Evolutionary conservation across 2,113 vertebrate genomes (phyloP), one percentile per base, ranked within the genome.

Genomic region (Ploceus nigricollis): DNA sequence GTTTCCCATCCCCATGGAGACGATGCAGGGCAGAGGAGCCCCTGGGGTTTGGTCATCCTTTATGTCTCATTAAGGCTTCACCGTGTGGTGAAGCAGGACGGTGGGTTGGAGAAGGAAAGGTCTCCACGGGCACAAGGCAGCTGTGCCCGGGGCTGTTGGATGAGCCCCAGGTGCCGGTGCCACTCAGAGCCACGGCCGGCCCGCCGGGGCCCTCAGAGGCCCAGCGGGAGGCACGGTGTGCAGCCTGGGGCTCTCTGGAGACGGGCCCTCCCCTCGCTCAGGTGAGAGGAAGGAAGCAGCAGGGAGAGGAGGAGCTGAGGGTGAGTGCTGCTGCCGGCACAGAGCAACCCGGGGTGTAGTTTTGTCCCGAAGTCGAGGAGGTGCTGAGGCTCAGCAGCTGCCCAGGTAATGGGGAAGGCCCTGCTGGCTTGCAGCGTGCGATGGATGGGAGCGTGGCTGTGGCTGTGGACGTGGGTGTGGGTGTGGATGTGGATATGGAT

Each of bases 281-380:
- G 92, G 78, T 84, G 86, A 76, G 87, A 87, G 76, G 64, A 96
- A 96, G 92, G 82, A 95, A 97, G 96, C 9, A 3, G 87, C 20
- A 10, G 80, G 60, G 17, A 82, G 57, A 71, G 88, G 63, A 91
- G 83, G 87, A 80, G 90, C 58, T 33, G 63, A 33, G 33, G n/a
- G 53, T 12, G 50, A 33, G 57, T 0, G 2, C 19, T 1, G 7
- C 31, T 31, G 53, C 39, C 5, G 24, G 57, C 12, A 5, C 20
- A 8, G 6, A 78, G 88, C 37, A 27, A 11, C 6, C 61, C 9
- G 51, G 40, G 44, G 19, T 16, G 54, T 10, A 7, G 17, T 30
- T 51, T 14, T n/a, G n/a, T 15, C 39, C 70, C 27, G 1, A 19
- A 76, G 65, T 4, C 37, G n/a, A 47, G 42, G 47, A 42, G 50